Conservation (phyloP, 2,113 vertebrate genomes). For the Sphaerodactylus townsendi region DNA sequence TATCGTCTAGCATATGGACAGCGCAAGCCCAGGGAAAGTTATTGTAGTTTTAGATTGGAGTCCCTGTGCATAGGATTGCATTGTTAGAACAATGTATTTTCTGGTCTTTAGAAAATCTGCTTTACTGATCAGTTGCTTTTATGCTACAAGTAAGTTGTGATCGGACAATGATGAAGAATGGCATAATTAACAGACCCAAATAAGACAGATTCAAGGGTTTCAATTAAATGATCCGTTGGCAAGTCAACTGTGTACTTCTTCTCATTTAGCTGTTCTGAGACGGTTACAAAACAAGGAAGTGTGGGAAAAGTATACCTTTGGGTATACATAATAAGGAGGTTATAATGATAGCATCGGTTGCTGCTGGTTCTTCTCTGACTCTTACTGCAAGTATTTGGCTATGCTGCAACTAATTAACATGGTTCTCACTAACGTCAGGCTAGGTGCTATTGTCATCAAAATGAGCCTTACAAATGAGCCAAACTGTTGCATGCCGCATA, state of each 20-base stretch:
- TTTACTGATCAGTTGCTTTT: background rate
- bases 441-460: too few relatives aligned
- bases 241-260: background rate
- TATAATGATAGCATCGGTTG: background rate
- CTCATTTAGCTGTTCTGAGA: background rate
- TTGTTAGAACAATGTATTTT: too few relatives aligned
- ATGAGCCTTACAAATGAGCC: background rate
- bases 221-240: background rate
- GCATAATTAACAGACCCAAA: background rate
- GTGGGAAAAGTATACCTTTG: background rate
- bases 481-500: background rate
- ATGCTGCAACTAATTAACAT: background rate
- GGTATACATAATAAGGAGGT: background rate
- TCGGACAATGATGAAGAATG: background rate
- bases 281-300: background rate
- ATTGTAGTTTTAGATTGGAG: too few relatives aligned
- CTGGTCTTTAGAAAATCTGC: background rate
- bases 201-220: background rate
- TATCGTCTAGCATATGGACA: background rate
- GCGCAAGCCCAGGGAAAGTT: too few relatives aligned
- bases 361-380: background rate
- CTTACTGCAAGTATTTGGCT: too few relatives aligned
- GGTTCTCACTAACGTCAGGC: too few relatives aligned
- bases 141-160: background rate
- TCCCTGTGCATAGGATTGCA: too few relatives aligned